Conservation (phyloP, 2,797 vertebrate genomes). For the Rhincodon typus region DNA sequence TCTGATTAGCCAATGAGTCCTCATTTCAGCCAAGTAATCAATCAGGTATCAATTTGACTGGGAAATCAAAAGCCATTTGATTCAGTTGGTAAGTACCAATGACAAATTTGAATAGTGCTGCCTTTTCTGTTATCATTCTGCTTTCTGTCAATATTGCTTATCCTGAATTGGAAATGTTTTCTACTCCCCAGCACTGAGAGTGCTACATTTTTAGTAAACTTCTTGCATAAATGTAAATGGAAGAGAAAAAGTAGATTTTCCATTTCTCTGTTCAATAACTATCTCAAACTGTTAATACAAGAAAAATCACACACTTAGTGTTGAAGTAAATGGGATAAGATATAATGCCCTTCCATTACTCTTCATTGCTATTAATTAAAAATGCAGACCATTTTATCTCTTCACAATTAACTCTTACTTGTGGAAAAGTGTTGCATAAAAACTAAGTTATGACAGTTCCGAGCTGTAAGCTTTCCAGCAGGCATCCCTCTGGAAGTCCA, state of each 20-base stretch:
- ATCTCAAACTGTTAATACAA: background rate
- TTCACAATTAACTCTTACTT: background rate
- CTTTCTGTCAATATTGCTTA: background rate
- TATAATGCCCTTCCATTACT: background rate
- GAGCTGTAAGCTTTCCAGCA: background rate
- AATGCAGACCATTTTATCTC: background rate
- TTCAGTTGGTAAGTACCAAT: background rate
- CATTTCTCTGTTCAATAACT: background rate
- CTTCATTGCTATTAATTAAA: background rate
- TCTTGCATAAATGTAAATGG: background rate
- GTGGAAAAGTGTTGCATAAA: background rate
- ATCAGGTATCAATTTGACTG: background rate
- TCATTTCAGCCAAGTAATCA: background rate
- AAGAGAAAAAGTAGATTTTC: background rate
- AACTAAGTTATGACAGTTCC: background rate
- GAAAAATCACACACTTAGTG: background rate
- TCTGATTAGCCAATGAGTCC: background rate
- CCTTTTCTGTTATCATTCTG: background rate
- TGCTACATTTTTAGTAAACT: background rate
- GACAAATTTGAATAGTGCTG: background rate
- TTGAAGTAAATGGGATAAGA: background rate
- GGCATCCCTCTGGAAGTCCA: background rate
- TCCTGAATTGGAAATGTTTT: background rate
- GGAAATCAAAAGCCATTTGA: background rate
- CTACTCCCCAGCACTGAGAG: background rate